Percentiles rank a stretch among this genome's conserved stretches.
These are phyloP conservation scores for Telmatochromis sp. DNA, from an alignment of 2,113 vertebrate species.

Conservation along the genomic window DNA sequence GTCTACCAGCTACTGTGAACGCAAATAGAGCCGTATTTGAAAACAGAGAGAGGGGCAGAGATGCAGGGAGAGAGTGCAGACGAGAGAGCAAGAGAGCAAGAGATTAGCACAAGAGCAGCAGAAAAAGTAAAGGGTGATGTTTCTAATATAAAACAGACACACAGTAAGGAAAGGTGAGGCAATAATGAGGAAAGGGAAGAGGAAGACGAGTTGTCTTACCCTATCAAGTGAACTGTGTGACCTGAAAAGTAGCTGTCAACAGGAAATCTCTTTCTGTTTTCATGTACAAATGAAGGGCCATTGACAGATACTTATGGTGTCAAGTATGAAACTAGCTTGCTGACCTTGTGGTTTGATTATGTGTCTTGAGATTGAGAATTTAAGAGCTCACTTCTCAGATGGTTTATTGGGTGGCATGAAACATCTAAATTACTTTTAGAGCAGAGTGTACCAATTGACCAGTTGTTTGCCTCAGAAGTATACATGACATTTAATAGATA, in stretches of 20 bases:
- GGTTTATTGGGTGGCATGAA: slow-evolving; percentile 31
- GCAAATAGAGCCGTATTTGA: slow-evolving; percentile 12
- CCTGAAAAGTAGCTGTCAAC: slow-evolving; percentile 16
- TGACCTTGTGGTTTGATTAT: slow-evolving; percentile 62
- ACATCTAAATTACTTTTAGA: slow-evolving; percentile 34
- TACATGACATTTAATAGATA: neutral
- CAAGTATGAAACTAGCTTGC: slow-evolving; percentile 32
- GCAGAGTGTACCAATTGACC: slow-evolving; percentile 14
- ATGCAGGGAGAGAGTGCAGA: neutral
- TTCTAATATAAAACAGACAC: slow-evolving; percentile 32
- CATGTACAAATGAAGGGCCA: slow-evolving; percentile 43
- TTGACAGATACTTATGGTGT: slow-evolving; percentile 56
- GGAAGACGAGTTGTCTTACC: slow-evolving; percentile 1
- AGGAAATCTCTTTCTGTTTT: slow-evolving; percentile 3
- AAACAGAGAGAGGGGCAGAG: neutral
- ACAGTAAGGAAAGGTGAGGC: slow-evolving; percentile 19
- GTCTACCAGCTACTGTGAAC: slow-evolving; percentile 19
- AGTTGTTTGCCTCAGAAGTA: neutral
- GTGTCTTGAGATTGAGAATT: slow-evolving; percentile 41
- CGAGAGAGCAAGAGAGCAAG: neutral
- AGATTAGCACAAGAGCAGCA: neutral
- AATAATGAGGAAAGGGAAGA: slow-evolving; percentile 36
- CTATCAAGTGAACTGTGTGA: neutral
- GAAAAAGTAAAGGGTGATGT: neutral
- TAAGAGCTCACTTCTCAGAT: slow-evolving; percentile 35